Conservation (phyloP, 2,797 vertebrate genomes). For the Pachyuromys duprasi region DNA sequence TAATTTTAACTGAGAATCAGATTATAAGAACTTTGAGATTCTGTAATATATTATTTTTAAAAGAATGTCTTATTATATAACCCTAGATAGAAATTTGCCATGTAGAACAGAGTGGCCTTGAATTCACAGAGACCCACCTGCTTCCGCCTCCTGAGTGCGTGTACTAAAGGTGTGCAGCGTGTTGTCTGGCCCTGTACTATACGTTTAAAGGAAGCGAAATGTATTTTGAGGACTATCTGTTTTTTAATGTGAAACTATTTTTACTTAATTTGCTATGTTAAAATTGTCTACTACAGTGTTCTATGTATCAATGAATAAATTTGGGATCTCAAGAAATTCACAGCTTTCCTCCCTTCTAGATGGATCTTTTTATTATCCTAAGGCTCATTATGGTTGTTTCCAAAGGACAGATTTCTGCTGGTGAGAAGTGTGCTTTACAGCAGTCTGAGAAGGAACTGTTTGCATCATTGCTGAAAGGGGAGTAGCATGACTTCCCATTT, state of each 20-base stretch:
- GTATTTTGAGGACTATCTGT: conserved; percentile 1
- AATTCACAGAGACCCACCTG: not conserved
- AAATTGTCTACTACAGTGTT: conserved; percentile 17
- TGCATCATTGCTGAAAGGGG: not conserved
- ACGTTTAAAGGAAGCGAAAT: conserved; percentile 1
- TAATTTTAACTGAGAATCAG: not conserved
- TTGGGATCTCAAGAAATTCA: not conserved
- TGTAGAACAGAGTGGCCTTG: not conserved
- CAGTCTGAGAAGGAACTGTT: not conserved
- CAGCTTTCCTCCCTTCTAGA: not conserved
- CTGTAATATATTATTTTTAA: not conserved
- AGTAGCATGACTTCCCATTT: conserved; percentile 54
- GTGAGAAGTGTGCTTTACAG: not conserved
- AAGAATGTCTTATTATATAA: not conserved
- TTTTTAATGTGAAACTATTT: conserved; percentile 13
- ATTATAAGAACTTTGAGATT: conserved; percentile 26
- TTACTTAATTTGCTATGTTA: conserved; percentile 22
- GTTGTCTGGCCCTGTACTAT: not conserved
- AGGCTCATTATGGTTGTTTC: conserved; percentile 34
- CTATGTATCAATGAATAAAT: not conserved
- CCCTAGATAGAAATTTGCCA: not conserved
- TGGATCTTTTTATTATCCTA: conserved; percentile 9
- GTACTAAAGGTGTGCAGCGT: not conserved
- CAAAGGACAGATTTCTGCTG: not conserved
- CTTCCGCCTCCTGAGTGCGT: not conserved